A percentile compares a stretch with the other conserved stretches of the same genome.
Evolutionary conservation across 1,140 invertebrate species (phyloP).

Genomic region (Anthonomus grandis): DNA sequence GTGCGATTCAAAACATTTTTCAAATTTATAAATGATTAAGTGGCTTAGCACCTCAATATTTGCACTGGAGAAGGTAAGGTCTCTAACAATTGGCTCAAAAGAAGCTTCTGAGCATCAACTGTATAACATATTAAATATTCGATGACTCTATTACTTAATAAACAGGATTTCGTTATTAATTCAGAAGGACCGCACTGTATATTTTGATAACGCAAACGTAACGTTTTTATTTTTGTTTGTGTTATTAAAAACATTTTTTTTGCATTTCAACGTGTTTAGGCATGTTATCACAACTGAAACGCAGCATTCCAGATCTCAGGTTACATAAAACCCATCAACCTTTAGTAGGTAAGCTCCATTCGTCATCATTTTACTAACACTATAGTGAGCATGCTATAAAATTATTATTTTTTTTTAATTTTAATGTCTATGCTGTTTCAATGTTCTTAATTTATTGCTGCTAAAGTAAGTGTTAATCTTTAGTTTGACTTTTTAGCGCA

Average conservation of each 20-base stretch:
- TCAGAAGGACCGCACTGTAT: not conserved
- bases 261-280: constrained; percentile 54
- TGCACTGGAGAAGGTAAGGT: no score
- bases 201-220: constrained; percentile 8
- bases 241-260: constrained; percentile 22
- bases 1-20: no score
- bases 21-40: no score
- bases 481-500: constrained; percentile 49
- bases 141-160: not conserved
- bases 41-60: no score
- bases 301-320: constrained; percentile 78
- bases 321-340: constrained; percentile 73
- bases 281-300: constrained; percentile 84
- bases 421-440: not conserved
- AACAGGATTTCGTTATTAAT: not conserved
- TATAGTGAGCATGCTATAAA: not conserved
- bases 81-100: no score
- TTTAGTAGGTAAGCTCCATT: constrained; percentile 52
- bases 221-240: constrained; percentile 9
- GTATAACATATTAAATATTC: no score
- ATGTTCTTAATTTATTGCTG: not conserved
- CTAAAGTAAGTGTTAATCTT: not conserved
- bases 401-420: not conserved
- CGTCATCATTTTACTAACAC: not conserved
- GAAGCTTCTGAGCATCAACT: no score